These are phyloP conservation scores for Diaphora mendica DNA, from an alignment of 2,888 invertebrate genomes.

Conservation along the genomic window DNA sequence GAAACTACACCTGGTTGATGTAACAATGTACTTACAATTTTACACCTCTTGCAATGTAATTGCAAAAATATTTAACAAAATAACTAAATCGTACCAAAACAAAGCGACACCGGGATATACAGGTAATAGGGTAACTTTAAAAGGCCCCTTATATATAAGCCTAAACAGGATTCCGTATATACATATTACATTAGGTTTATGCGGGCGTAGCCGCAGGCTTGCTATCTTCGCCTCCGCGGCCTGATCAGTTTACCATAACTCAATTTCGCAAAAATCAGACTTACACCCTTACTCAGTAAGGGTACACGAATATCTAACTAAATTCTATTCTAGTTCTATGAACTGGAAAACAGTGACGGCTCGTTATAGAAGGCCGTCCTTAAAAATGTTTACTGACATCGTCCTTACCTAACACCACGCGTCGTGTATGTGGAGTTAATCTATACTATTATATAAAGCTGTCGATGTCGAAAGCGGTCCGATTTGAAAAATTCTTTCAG, in stretches of 20 bases:
- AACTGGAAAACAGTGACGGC: slow-evolving; percentile 67
- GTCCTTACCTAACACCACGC: slow-evolving; percentile 13
- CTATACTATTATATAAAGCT: no score
- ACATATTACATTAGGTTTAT: slow-evolving; percentile 10
- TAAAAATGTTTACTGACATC: slow-evolving; percentile 38
- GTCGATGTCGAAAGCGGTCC: no score
- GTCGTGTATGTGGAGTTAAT: not conserved
- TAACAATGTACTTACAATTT: no score
- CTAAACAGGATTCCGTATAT: not conserved
- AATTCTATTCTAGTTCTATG: slow-evolving; percentile 70
- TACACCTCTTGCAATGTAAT: not conserved
- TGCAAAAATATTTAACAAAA: not conserved
- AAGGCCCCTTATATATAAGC: not conserved
- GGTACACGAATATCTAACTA: slow-evolving; percentile 62
- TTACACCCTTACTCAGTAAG: slow-evolving; percentile 12
- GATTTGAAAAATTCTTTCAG: no score
- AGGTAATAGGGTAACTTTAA: not conserved
- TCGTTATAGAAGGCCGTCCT: slow-evolving; percentile 47
- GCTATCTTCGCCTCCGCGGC: not conserved
- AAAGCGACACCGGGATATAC: not conserved
- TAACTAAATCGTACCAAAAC: not conserved
- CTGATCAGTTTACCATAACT: slow-evolving; percentile 16
- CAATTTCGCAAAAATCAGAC: slow-evolving; percentile 23
- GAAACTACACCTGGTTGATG: no score
- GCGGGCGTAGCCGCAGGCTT: not conserved